A percentile compares a stretch with the other conserved stretches of the same genome.
Evolutionary conservation across 2,113 vertebrate species (phyloP).

Genomic region (Platycercus adscitus): DNA sequence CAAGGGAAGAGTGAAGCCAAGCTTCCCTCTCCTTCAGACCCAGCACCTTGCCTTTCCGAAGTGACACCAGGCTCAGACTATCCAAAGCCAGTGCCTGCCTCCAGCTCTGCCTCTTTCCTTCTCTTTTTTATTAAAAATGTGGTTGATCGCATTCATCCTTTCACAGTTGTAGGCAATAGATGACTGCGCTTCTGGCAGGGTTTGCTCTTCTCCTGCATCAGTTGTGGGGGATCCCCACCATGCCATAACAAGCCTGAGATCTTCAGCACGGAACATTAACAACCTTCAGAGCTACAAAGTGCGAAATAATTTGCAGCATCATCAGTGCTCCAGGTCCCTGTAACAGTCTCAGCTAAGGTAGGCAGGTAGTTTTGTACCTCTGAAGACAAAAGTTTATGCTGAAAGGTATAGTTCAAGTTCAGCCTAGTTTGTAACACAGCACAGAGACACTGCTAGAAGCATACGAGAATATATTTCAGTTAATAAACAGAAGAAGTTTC

Average conservation of each 20-base stretch:
- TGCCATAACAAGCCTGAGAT: rapidly evolving
- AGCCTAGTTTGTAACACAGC: background rate
- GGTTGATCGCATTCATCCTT: background rate
- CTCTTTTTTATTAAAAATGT: background rate
- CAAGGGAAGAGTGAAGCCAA: background rate
- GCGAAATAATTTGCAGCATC: background rate
- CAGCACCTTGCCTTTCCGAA: background rate
- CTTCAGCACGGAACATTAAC: background rate
- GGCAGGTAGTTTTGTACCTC: background rate
- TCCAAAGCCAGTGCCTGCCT: background rate
- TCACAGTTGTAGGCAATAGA: background rate
- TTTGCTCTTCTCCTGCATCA: background rate
- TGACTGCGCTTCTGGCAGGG: background rate
- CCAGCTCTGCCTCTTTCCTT: background rate
- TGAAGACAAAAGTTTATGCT: background rate
- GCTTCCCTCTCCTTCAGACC: background rate
- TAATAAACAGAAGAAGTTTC: constrained; percentile 8
- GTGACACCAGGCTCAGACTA: background rate
- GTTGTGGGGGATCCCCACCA: background rate
- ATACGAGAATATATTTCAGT: background rate
- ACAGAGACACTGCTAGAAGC: background rate
- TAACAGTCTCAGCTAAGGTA: background rate
- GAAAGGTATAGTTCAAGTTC: background rate
- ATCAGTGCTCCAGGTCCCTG: background rate
- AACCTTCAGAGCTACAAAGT: background rate